These are phyloP conservation scores for Fragum fragum DNA, from an alignment of 2,888 invertebrate species.

Conservation along the genomic window DNA sequence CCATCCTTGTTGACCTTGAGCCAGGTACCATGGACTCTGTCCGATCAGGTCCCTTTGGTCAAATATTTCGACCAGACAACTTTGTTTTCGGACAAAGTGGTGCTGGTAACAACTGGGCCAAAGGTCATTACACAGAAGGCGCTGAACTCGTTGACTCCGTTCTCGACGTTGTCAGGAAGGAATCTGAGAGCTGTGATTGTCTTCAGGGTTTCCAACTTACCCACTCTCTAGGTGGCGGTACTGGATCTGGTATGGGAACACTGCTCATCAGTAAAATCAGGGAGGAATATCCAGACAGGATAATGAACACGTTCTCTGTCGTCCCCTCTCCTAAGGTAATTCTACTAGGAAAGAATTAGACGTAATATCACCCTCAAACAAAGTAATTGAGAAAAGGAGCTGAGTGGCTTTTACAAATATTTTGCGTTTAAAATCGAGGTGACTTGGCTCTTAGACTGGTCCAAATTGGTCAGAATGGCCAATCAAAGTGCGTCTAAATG, in stretches of 20 bases:
- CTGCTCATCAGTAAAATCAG: conserved; percentile 79
- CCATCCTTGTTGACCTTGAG: conserved; percentile 97
- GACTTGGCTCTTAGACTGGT: too few species aligned
- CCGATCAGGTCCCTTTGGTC: conserved; percentile 97
- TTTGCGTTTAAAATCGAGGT: background rate
- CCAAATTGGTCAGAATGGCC: too few species aligned
- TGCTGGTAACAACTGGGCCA: conserved; percentile 87
- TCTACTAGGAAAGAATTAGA: background rate
- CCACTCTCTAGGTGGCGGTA: conserved; percentile 89
- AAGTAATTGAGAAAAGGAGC: background rate
- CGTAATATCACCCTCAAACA: background rate
- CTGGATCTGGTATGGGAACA: conserved; percentile 80
- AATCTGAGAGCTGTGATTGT: conserved; percentile 85
- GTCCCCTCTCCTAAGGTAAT: conserved; percentile 92
- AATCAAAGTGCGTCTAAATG: too few species aligned
- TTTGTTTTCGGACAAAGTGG: conserved; percentile 91
- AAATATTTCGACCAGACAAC: conserved; percentile 98
- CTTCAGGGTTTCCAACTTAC: conserved; percentile 86
- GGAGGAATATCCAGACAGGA: conserved; percentile 80
- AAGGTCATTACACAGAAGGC: conserved; percentile 97
- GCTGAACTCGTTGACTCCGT: conserved; percentile 85
- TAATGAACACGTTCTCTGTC: conserved; percentile 98
- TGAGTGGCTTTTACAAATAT: background rate
- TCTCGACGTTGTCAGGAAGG: conserved; percentile 85
- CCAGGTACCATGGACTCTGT: conserved; percentile 99